phyloP scores from a whole-genome alignment of 2,113 vertebrate genomes.

The Ptilorrhoa leucosticta region DNA sequence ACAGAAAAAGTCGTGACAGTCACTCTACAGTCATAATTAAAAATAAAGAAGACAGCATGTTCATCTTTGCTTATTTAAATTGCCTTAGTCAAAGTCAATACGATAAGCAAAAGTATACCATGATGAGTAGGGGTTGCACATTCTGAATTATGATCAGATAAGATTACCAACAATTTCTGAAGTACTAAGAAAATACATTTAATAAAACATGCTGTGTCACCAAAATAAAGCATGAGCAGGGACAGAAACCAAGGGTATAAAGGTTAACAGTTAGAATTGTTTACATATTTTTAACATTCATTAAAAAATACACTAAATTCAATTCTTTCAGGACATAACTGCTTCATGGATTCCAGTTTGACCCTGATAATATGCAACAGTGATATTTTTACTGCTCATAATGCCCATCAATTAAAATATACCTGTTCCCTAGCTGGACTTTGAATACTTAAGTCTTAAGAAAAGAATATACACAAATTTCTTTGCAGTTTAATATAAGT shows the following conservation, averaged over 20 bases:
- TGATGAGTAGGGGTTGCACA: not conserved
- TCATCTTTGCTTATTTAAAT: not conserved
- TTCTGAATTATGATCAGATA: not conserved
- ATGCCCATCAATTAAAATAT: not conserved
- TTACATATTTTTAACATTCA: not conserved
- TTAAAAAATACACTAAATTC: not conserved
- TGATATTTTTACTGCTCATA: not conserved
- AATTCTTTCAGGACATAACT: not conserved
- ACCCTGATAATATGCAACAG: not conserved
- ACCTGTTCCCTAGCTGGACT: not conserved
- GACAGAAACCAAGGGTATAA: not conserved
- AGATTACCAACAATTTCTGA: not conserved
- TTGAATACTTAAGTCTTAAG: not conserved
- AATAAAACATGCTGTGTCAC: not conserved
- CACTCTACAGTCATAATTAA: not conserved
- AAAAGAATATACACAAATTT: not conserved
- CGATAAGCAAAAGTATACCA: not conserved
- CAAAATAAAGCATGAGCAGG: not conserved
- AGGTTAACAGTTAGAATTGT: not conserved
- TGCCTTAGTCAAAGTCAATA: not conserved
- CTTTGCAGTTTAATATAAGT: not conserved
- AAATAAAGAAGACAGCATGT: not conserved
- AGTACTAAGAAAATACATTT: not conserved
- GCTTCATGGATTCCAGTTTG: not conserved
- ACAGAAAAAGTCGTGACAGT: not conserved